Base-by-base conservation (phyloP, 2,113 vertebrate species). In the Tachuris rubrigastra region DNA sequence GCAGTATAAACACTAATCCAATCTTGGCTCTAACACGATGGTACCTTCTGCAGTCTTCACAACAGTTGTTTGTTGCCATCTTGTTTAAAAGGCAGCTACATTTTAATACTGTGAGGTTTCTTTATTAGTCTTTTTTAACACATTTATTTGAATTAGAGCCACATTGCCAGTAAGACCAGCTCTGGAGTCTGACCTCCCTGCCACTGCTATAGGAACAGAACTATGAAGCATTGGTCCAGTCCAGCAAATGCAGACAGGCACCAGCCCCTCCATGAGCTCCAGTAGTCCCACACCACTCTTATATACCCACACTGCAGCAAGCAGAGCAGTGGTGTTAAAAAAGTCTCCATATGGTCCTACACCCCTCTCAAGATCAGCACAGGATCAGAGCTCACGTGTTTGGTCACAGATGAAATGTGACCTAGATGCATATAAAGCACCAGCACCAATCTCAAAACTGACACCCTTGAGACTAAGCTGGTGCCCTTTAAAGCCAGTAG, bases 371-470 rank as follows among this genome's bases (percentile, higher is more conserved):
- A 73, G 58, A 81, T 37, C 62, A 69, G 83, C 7, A 2, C 69
- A 58, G 80, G 79, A 92, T 87, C 83, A 66, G 73, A 75, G 52
- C 63, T 82, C 20, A 0, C 9, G 0, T 30, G 37, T 85, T 80
- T 89, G 92, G 90, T 85, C 88, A 92, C 83, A 93, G 86, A 89
- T 60, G 37, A 93, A 87, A 78, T 59, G 83, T 68, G 95, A 96
- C 96, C 96, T 88, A 97, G 90, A 94, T 96, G 76, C 95, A 97
- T 95, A 93, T 89, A 94, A 97, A 95, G 76, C 85, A 86, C 63
- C 17, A 76, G 62, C 42, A 59, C 35, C 52, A 90, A 53, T 47
- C 86, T 95, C 84, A 80, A 75, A 90, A 93, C 58, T 50, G 90
- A 81, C 77, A 72, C 60, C 58, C 76, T 78, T 24, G 88, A 94